A percentile compares a stretch with the other conserved stretches of the same genome.
These are phyloP conservation scores for Xestia c-nigrum DNA, from an alignment of 2,888 invertebrate genomes.

Conservation along the genomic window DNA sequence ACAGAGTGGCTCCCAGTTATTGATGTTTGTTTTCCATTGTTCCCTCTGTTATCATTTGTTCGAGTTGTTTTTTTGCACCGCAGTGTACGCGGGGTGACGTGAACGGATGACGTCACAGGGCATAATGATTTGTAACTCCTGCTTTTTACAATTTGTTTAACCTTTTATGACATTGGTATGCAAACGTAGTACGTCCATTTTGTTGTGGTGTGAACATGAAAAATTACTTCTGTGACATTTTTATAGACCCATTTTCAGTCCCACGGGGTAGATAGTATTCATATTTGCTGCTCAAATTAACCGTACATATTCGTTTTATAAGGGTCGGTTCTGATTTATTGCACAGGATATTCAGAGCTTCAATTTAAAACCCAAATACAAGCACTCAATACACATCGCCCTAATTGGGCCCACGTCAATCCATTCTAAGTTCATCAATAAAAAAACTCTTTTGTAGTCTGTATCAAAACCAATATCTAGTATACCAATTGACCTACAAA, in stretches of 20 bases:
- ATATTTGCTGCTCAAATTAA: slow-evolving; percentile 24
- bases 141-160: slow-evolving; percentile 54
- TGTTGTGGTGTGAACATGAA: slow-evolving; percentile 46
- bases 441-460: slow-evolving; percentile 14
- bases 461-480: slow-evolving; percentile 27
- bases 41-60: slow-evolving; percentile 61
- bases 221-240: slow-evolving; percentile 49
- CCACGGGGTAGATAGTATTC: slow-evolving; percentile 23
- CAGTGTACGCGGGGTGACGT: slow-evolving; percentile 50
- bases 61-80: slow-evolving; percentile 50
- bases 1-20: slow-evolving; percentile 59
- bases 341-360: slow-evolving; percentile 22
- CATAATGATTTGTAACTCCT: slow-evolving; percentile 64
- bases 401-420: slow-evolving; percentile 25
- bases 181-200: slow-evolving; percentile 26
- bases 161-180: slow-evolving; percentile 54
- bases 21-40: slow-evolving; percentile 69
- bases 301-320: slow-evolving; percentile 1
- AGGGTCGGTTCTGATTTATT: slow-evolving; percentile 28
- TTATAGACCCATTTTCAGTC: slow-evolving; percentile 43
- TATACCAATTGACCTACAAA: slow-evolving; percentile 33
- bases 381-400: slow-evolving; percentile 21
- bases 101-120: slow-evolving; percentile 52
- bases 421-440: neutral
- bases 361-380: slow-evolving; percentile 26